Evolutionary conservation across 2,797 vertebrate species (phyloP).

Genomic region (Acanthiza pusilla): DNA sequence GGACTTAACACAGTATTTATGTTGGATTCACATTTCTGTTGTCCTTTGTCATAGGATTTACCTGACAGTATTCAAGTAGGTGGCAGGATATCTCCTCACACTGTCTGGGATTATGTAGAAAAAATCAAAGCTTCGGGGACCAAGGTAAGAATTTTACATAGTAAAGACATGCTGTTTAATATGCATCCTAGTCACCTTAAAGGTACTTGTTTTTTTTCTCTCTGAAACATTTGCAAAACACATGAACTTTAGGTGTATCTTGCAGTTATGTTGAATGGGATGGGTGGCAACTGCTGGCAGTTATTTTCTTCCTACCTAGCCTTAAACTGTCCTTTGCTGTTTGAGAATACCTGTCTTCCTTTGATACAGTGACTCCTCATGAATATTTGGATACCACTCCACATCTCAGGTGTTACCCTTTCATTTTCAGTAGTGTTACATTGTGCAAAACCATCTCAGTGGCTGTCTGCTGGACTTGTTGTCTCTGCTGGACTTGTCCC

Average conservation of each 20-base stretch:
- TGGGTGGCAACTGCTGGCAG: background rate
- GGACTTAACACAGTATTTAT: background rate
- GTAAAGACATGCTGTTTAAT: background rate
- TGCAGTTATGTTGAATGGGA: background rate
- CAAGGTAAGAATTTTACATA: conserved; percentile 79
- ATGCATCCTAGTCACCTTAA: background rate
- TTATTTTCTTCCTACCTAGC: background rate
- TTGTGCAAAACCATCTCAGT: background rate
- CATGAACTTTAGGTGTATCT: background rate
- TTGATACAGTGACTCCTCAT: background rate
- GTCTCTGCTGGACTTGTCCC: background rate
- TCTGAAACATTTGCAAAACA: background rate
- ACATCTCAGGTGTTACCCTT: background rate
- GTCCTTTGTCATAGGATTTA: conserved; percentile 81
- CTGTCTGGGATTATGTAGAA: conserved; percentile 98
- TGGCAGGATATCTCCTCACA: conserved; percentile 95
- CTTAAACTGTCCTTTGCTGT: background rate
- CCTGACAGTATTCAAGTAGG: conserved; percentile 96
- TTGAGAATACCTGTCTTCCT: background rate
- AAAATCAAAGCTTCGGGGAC: conserved; percentile 98
- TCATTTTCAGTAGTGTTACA: background rate
- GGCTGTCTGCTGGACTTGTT: background rate
- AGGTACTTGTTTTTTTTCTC: background rate
- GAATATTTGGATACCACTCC: background rate
- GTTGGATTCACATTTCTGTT: background rate